A percentile compares a stretch with the other conserved stretches of the same genome.
Conservation (phyloP, 2,113 vertebrate species). For the Xenus cinereus region DNA sequence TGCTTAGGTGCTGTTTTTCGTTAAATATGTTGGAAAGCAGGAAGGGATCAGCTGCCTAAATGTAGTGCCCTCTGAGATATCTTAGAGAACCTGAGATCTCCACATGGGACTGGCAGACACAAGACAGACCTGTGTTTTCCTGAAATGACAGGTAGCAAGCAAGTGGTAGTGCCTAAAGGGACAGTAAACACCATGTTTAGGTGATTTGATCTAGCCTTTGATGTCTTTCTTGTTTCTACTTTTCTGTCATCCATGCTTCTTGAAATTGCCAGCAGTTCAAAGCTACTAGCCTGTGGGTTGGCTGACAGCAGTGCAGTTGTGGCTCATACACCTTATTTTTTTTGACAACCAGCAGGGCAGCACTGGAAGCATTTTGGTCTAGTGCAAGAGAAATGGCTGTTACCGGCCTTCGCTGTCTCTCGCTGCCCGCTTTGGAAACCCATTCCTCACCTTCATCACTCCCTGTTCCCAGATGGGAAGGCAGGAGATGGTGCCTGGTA, state of each 20-base stretch:
- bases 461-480: neutral
- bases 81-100: neutral
- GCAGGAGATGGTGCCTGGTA: neutral
- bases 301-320: neutral
- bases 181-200: neutral
- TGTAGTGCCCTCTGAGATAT: neutral
- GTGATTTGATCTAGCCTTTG: neutral
- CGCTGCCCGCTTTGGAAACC: neutral
- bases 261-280: neutral
- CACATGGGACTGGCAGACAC: neutral
- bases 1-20: neutral
- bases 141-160: neutral
- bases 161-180: neutral
- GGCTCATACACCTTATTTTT: neutral
- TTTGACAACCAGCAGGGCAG: neutral
- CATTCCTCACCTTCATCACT: rapidly evolving
- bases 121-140: neutral
- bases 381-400: neutral
- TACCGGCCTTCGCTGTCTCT: neutral
- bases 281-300: neutral
- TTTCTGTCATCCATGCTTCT: neutral
- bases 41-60: neutral
- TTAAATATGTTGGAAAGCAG: neutral
- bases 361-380: neutral
- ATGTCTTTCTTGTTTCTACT: neutral